phyloP scores from a whole-genome alignment of 1,140 invertebrate species.

The Trichonephila clavipes region DNA sequence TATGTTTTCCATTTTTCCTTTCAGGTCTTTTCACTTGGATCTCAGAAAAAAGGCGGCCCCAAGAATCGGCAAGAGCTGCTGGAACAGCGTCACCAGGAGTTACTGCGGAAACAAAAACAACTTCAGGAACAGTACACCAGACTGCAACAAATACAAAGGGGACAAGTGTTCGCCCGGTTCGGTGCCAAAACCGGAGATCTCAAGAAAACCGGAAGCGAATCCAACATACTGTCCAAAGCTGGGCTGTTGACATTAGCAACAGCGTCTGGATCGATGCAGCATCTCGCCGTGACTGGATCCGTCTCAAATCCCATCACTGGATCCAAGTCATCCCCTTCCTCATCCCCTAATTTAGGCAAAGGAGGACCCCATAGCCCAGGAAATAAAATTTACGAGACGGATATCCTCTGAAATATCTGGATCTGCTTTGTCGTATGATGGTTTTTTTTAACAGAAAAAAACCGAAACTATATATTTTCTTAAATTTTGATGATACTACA shows the following conservation, averaged over 20 bases:
- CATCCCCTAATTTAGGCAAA: conserved; percentile 50
- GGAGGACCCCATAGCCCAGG: conserved; percentile 65
- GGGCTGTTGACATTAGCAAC: conserved; percentile 81
- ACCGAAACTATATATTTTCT: conserved; percentile 41
- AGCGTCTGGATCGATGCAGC: conserved; percentile 85
- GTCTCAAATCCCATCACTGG: conserved; percentile 68
- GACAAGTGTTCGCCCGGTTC: conserved; percentile 84
- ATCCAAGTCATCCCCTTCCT: conserved; percentile 52
- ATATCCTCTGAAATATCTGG: conserved; percentile 63
- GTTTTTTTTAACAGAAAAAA: conserved; percentile 22
- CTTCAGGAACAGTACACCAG: conserved; percentile 93
- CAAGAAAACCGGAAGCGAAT: conserved; percentile 94
- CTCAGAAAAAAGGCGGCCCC: conserved; percentile 45
- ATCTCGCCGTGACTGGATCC: conserved; percentile 82
- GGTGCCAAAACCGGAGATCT: conserved; percentile 82
- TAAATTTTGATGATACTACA: conserved; percentile 27
- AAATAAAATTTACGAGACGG: conserved; percentile 70
- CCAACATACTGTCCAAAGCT: conserved; percentile 91
- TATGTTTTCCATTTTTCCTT: background rate
- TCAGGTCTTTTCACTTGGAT: conserved; percentile 43
- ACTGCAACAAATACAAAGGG: conserved; percentile 90
- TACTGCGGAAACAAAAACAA: conserved; percentile 91
- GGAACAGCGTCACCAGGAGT: conserved; percentile 91
- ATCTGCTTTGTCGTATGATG: conserved; percentile 18
- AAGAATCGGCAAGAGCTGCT: conserved; percentile 87